Conservation (phyloP, 2,113 vertebrate genomes). For the Diphyllodes magnificus region DNA sequence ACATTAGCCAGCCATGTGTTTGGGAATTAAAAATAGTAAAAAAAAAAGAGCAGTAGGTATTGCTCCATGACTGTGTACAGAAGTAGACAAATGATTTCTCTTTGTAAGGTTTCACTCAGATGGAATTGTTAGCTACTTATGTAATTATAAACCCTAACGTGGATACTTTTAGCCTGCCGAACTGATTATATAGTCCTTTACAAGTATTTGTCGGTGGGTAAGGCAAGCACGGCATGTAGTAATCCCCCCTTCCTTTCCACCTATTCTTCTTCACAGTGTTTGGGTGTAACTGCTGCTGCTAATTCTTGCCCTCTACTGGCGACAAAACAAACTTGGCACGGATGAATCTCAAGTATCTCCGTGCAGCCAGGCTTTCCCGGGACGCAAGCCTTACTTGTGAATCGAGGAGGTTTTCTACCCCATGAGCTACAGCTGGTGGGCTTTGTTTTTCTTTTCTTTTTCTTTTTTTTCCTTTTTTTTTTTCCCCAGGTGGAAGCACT, state of each 20-base stretch:
- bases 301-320: background rate
- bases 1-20: background rate
- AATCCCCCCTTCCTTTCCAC: background rate
- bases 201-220: background rate
- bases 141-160: rapidly evolving
- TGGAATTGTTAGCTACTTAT: background rate
- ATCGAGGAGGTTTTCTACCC: background rate
- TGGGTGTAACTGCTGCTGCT: background rate
- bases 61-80: background rate
- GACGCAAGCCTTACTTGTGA: rapidly evolving
- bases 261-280: background rate
- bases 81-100: background rate
- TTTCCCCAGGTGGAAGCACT: background rate
- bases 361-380: background rate
- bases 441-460: rapidly evolving
- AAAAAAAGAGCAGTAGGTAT: no score
- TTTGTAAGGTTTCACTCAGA: background rate
- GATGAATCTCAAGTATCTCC: rapidly evolving
- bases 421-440: background rate
- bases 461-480: rapidly evolving
- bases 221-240: rapidly evolving
- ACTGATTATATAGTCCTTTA: background rate
- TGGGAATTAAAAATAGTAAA: background rate
- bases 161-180: background rate
- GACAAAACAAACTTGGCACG: background rate